A percentile compares a stretch with the other conserved stretches of the same genome.
Evolutionary conservation across 2,797 vertebrate species (phyloP).

Genomic region (Columba guinea): DNA sequence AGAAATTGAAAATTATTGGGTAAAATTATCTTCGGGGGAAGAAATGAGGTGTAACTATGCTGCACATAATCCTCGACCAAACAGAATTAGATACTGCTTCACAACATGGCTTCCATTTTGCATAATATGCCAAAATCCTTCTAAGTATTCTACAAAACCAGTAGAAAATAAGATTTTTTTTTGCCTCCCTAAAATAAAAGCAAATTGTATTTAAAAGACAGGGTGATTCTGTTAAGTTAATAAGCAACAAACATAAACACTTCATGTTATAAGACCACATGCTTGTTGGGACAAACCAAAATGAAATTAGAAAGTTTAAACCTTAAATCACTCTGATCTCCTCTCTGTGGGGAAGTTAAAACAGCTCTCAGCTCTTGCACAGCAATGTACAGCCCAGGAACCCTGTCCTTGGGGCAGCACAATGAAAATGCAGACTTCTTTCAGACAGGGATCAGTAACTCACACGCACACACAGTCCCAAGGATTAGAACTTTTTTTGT

Average conservation of each 20-base stretch:
- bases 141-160: neutral
- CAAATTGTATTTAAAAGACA: neutral
- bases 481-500: neutral
- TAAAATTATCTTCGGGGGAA: neutral
- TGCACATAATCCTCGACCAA: neutral
- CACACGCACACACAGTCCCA: neutral
- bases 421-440: neutral
- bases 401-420: neutral
- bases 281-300: neutral
- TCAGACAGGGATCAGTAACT: neutral
- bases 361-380: neutral
- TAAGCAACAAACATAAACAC: conserved; percentile 13
- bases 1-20: neutral
- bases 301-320: neutral
- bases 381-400: neutral
- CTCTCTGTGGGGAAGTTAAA: neutral
- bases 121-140: neutral
- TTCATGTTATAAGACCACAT: neutral
- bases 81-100: neutral
- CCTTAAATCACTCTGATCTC: neutral
- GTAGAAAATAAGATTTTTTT: neutral
- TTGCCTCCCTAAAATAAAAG: neutral
- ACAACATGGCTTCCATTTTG: neutral
- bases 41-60: neutral
- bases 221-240: neutral